phyloP scores from a whole-genome alignment of 1,140 invertebrate species.

The Formica selysi region DNA sequence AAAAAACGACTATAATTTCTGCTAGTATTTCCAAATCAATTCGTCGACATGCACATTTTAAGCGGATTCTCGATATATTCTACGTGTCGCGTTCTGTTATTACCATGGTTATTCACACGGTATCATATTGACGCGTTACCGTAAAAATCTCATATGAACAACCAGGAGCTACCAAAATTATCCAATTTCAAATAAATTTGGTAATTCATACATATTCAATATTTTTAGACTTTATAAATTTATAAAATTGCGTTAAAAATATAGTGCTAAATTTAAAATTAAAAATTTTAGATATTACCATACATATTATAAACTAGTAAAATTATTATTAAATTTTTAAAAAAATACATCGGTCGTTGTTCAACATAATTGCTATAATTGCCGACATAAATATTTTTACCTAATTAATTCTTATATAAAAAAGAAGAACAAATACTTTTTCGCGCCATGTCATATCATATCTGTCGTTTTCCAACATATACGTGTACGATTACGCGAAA shows the following conservation, averaged over 20 bases:
- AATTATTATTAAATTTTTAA: background rate
- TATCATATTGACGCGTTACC: background rate
- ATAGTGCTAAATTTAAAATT: too few relatives aligned
- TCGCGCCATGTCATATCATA: conserved; percentile 1
- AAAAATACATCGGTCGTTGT: background rate
- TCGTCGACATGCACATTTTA: conserved; percentile 23
- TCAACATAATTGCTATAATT: background rate
- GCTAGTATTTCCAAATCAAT: background rate
- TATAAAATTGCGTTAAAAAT: background rate
- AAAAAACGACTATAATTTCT: conserved; percentile 23
- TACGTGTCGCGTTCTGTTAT: background rate
- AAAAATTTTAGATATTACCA: background rate
- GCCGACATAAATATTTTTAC: background rate
- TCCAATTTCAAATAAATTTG: conserved; percentile 22
- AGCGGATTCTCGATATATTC: conserved; percentile 18
- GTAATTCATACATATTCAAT: background rate
- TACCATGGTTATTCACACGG: background rate
- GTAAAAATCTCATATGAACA: conserved; percentile 18
- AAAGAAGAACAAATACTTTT: background rate
- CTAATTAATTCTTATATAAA: background rate
- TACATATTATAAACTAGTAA: background rate
- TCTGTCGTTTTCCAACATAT: background rate
- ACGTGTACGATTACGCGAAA: conserved; percentile 4
- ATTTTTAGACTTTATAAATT: background rate
- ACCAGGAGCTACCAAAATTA: conserved; percentile 15